Base-by-base conservation (phyloP, 37 sponge, comb jelly and placozoan genomes). In the Petrosia ficiformis region DNA sequence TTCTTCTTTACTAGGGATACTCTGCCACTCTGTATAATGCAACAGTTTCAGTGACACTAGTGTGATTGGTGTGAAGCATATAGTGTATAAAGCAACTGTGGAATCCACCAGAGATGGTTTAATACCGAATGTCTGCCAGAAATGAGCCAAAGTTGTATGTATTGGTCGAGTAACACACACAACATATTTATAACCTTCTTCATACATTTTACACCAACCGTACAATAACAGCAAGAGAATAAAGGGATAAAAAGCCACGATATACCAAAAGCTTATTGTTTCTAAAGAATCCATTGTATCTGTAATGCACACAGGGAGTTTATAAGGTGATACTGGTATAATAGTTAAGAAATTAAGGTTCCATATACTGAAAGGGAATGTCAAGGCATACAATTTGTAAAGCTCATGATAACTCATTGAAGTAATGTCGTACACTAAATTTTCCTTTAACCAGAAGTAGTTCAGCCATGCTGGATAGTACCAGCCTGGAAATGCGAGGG, bases 331-430 rank as follows among this genome's bases (percentile, higher is more conserved):
- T n/a, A n/a, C n/a, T n/a, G n/a, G n/a, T n/a, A n/a, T n/a, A n/a
- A 28, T 30, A 25, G 35, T 42, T 31, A 78, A 68, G 39, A 78
- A 69, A 31, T 78, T 38, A 39, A 78, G 57, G 65, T 78, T 78
- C 59, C 58, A 78, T 25, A 78, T 69, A 39, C 70, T 48, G 68
- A 43, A 78, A 24, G 65, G 28, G 31, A 40, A 14, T 16, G 33
- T 30, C n/a, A n/a, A n/a, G n/a, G n/a, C n/a, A n/a, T n/a, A n/a
- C n/a, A n/a, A n/a, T n/a, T n/a, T n/a, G n/a, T n/a, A n/a, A n/a
- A n/a, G n/a, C n/a, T n/a, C n/a, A n/a, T n/a, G 10, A 48, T 16
- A 48, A 16, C 16, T 16, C 10, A 48, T 48, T 10, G 54, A 19
- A 48, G 16, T 19, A 16, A 48, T 48, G 54, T 48, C 10, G 54